These are phyloP conservation scores for Pyrrhia umbra DNA, from an alignment of 2,888 invertebrate species.

Conservation along the genomic window DNA sequence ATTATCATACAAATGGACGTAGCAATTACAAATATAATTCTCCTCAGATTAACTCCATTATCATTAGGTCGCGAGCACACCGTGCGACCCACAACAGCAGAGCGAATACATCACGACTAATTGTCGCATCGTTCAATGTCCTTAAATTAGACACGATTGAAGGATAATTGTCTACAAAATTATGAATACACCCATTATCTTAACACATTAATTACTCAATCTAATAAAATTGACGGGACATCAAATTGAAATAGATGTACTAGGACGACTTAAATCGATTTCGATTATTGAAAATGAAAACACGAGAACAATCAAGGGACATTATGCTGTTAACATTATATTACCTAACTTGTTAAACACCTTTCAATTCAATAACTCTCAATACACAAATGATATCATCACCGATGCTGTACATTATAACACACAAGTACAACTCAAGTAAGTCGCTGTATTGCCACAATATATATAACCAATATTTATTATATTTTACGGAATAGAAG, in stretches of 20 bases:
- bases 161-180: slow-evolving; percentile 15
- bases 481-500: slow-evolving; percentile 30
- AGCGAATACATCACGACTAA: slow-evolving; percentile 24
- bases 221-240: slow-evolving; percentile 41
- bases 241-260: slow-evolving; percentile 28
- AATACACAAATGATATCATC: slow-evolving; percentile 40
- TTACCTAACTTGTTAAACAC: slow-evolving; percentile 31
- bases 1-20: slow-evolving; percentile 85
- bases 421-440: slow-evolving; percentile 46
- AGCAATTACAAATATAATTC: slow-evolving; percentile 70
- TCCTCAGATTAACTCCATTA: slow-evolving; percentile 26
- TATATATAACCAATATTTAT: slow-evolving; percentile 15
- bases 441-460: slow-evolving; percentile 54
- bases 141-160: slow-evolving; percentile 18
- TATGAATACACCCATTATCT: slow-evolving; percentile 30
- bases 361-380: slow-evolving; percentile 34
- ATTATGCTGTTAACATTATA: slow-evolving; percentile 15
- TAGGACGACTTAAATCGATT: slow-evolving; percentile 27
- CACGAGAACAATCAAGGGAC: slow-evolving; percentile 15
- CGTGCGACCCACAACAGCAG: slow-evolving; percentile 25
- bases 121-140: slow-evolving; percentile 15
- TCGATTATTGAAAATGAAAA: slow-evolving; percentile 26
- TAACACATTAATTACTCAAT: slow-evolving; percentile 36
- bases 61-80: slow-evolving; percentile 15
- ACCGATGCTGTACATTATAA: slow-evolving; percentile 42